Evolutionary conservation across 35 echinoderm and acorn worm genomes (phyloP).

Genomic region (Holothuria glaberrima): DNA sequence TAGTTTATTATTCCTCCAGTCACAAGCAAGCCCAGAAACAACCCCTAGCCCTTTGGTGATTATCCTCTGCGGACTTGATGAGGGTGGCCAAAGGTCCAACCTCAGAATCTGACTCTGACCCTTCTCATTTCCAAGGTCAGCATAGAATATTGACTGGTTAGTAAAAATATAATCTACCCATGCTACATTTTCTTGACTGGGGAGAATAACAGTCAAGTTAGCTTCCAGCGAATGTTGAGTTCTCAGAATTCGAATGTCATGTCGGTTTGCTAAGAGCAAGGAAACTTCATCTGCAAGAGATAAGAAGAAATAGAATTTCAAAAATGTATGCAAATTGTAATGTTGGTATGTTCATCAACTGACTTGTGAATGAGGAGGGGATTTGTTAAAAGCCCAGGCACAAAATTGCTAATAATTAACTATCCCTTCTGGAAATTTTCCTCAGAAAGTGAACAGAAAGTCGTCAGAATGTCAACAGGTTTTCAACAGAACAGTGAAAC

Average conservation of each 20-base stretch:
- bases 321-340: not conserved
- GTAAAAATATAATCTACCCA: constrained; percentile 28
- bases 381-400: no score
- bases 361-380: no score
- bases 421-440: no score
- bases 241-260: constrained; percentile 8
- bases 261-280: constrained; percentile 1
- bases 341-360: no score
- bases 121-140: not conserved
- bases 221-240: not conserved
- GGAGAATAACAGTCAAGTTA: not conserved
- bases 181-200: constrained; percentile 12
- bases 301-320: no score
- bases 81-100: not conserved
- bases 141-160: constrained; percentile 25
- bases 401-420: no score
- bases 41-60: not conserved
- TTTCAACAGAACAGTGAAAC: no score
- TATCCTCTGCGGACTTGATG: not conserved
- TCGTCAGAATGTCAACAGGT: no score
- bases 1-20: constrained; percentile 83
- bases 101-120: constrained; percentile 1
- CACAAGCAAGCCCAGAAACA: constrained; percentile 75
- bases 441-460: no score
- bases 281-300: constrained; percentile 14